Evolutionary conservation across 23 tunicate genomes (phyloP).

Genomic region (Styela clava): DNA sequence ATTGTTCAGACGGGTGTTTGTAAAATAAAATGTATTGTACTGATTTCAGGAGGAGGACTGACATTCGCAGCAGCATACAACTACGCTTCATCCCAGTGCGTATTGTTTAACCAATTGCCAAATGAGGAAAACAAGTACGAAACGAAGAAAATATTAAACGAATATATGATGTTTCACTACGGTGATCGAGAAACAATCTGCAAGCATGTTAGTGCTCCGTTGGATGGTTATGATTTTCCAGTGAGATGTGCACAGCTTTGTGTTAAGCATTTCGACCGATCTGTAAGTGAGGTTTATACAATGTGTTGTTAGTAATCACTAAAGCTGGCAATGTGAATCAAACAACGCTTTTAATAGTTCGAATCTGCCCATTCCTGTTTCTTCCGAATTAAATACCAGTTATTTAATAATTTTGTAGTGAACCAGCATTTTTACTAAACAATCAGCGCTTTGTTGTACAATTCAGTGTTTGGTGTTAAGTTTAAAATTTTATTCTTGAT

Average conservation of each 20-base stretch:
- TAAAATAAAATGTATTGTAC: no score
- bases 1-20: no score
- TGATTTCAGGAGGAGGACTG: conserved; percentile 58
- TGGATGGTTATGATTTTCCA: conserved; percentile 74
- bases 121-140: conserved; percentile 64
- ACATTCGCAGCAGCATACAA: conserved; percentile 23
- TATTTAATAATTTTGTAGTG: no score
- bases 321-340: no score
- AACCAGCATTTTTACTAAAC: no score
- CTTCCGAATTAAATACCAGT: no score
- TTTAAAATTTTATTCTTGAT: no score
- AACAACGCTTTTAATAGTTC: no score
- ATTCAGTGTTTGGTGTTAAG: no score
- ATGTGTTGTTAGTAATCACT: no score
- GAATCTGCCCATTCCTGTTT: no score
- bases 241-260: conserved; percentile 64
- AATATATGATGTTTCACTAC: conserved; percentile 70
- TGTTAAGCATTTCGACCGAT: conserved; percentile 39
- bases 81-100: conserved; percentile 5
- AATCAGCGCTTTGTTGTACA: no score
- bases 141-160: conserved; percentile 51
- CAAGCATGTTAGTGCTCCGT: conserved; percentile 43
- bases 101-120: not conserved
- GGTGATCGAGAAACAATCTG: conserved; percentile 73
- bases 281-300: conserved; percentile 36